Evolutionary conservation across 2,888 invertebrate species (phyloP).

Genomic region (Limenitis arthemis): DNA sequence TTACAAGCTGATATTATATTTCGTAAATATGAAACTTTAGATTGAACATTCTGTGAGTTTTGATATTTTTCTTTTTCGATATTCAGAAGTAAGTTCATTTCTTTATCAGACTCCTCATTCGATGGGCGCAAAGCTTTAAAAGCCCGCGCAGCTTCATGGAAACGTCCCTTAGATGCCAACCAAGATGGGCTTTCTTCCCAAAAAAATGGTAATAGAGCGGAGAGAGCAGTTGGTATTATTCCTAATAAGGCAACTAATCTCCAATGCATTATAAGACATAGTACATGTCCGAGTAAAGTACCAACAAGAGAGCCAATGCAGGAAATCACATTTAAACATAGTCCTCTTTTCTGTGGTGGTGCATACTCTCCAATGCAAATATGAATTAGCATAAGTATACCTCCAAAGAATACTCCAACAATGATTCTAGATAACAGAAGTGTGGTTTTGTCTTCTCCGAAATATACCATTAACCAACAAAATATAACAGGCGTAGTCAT

Average conservation of each 20-base stretch:
- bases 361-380: slow-evolving; percentile 28
- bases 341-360: slow-evolving; percentile 22
- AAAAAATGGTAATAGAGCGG: slow-evolving; percentile 25
- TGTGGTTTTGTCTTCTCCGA: slow-evolving; percentile 14
- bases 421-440: slow-evolving; percentile 24
- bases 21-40: not conserved
- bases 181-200: slow-evolving; percentile 32
- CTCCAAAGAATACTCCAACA: slow-evolving; percentile 27
- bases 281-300: slow-evolving; percentile 22
- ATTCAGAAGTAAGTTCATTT: slow-evolving; percentile 21
- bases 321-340: slow-evolving; percentile 20
- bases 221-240: slow-evolving; percentile 20
- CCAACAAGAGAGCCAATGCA: slow-evolving; percentile 22
- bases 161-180: slow-evolving; percentile 32
- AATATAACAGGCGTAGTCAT: slow-evolving; percentile 21
- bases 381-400: slow-evolving; percentile 22
- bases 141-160: slow-evolving; percentile 24
- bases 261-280: slow-evolving; percentile 28
- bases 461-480: slow-evolving; percentile 25
- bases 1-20: slow-evolving; percentile 12
- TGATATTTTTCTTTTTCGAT: slow-evolving; percentile 12
- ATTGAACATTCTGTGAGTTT: not conserved
- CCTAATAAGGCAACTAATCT: slow-evolving; percentile 26
- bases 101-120: slow-evolving; percentile 12
- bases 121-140: slow-evolving; percentile 25